Evolutionary conservation across 1,140 invertebrate species (phyloP), one percentile per base, ranked within the genome.

Genomic region (Manduca sexta): DNA sequence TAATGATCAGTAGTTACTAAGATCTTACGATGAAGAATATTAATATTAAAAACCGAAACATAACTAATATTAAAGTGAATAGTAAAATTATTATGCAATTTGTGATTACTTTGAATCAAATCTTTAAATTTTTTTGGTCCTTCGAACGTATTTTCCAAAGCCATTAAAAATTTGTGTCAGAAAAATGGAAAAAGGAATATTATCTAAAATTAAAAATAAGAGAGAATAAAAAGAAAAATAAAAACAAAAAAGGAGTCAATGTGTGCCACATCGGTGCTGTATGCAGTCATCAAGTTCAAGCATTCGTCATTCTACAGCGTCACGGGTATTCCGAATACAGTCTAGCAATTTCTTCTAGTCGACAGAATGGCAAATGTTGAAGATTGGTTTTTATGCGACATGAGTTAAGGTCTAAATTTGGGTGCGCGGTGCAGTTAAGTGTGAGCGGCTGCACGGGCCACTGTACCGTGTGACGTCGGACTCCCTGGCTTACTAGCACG

Each of bases 301-400:
- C 61, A 80, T 80, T 80, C 73, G 75, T 77, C 75, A 79, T 77
- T 77, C 75, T 69, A 52, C 34, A 46, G 56, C 42, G 68, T 77
- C 69, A 55, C 49, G 52, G 71, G 60, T 64, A 64, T 69, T 60
- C 63, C 60, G 48, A 71, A 68, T 73, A 77, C 68, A 66, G 64
- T 71, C 73, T 71, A 76, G 73, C 65, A 65, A 74, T 74, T 79
- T 62, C 52, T 58, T 74, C 71, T 77, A 76, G 75, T 74, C 65
- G 69, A 75, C 71, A 69, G 75, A 79, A 79, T 80, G 72, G 76
- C 72, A 80, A 80, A 80, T 74, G 60, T 77, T 77, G 72, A 80
- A 80, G 64, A 65, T 64, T 52, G 45, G 50, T 40, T 61, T n/a
- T 64, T 64, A 58, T 58, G 51, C 47, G 49, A 58, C 52, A 38